phyloP scores from a whole-genome alignment of 2,113 vertebrate genomes.

The Periophthalmodon schlosseri region DNA sequence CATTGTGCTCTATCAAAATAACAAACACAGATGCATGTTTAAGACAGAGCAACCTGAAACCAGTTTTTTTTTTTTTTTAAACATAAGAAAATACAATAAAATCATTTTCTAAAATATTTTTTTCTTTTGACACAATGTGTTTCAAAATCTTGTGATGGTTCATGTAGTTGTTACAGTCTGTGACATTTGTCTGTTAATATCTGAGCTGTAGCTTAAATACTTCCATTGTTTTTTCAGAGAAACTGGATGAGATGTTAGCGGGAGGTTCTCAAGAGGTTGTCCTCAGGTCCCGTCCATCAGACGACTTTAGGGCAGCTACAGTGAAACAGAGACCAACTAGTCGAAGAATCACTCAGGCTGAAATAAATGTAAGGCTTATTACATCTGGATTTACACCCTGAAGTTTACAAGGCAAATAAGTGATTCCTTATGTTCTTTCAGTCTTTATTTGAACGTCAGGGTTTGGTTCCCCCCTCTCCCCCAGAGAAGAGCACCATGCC shows the following conservation, averaged over 20 bases:
- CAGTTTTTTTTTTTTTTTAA: no score
- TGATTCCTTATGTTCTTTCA: conserved; percentile 45
- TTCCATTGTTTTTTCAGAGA: conserved; percentile 79
- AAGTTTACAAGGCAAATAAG: neutral
- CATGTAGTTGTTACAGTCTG: neutral
- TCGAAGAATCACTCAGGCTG: conserved; percentile 90
- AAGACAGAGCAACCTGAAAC: no score
- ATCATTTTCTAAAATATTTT: neutral
- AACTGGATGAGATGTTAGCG: conserved; percentile 92
- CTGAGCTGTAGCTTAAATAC: neutral
- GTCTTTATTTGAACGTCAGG: conserved; percentile 94
- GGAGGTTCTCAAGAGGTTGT: conserved; percentile 82
- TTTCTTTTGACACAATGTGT: neutral
- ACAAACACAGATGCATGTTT: no score
- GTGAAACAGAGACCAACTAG: conserved; percentile 94
- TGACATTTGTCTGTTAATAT: neutral
- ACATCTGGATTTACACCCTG: neutral
- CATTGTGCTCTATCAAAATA: neutral
- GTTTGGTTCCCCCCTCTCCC: conserved; percentile 81
- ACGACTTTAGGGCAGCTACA: conserved; percentile 91
- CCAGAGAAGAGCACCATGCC: conserved; percentile 88
- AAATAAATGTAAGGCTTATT: conserved; percentile 85
- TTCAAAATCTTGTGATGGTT: neutral
- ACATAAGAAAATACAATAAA: no score
- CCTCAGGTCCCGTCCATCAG: conserved; percentile 82